Conservation (phyloP, 2,888 invertebrate species). For the Eilema griseolum region DNA sequence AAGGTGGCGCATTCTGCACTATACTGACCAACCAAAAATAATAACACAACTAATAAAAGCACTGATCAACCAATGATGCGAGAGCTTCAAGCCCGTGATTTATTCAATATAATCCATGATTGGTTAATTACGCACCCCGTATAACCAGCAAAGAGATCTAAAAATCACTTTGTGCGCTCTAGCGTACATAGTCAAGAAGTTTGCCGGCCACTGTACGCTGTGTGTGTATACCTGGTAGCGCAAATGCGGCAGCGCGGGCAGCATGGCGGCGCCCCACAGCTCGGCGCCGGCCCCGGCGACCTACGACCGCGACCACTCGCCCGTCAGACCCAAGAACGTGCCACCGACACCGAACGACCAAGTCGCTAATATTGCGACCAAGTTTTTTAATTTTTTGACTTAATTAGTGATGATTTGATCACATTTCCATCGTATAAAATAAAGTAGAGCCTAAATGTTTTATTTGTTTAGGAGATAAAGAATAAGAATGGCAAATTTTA, state of each 20-base stretch:
- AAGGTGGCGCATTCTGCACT: too few relatives aligned
- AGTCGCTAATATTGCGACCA: slow-evolving; percentile 1
- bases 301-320: slow-evolving; percentile 28
- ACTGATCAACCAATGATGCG: too few relatives aligned
- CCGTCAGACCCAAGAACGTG: slow-evolving; percentile 13
- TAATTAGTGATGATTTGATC: not conserved
- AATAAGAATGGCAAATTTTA: too few relatives aligned
- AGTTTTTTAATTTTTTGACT: not conserved
- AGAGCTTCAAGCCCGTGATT: too few relatives aligned
- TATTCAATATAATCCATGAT: too few relatives aligned
- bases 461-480: not conserved
- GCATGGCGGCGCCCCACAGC: slow-evolving; percentile 75
- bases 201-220: not conserved
- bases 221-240: slow-evolving; percentile 72
- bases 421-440: not conserved
- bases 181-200: too few relatives aligned
- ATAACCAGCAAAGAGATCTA: too few relatives aligned
- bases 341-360: slow-evolving; percentile 9
- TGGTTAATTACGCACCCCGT: too few relatives aligned
- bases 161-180: too few relatives aligned
- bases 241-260: slow-evolving; percentile 72
- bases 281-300: slow-evolving; percentile 58
- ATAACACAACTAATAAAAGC: too few relatives aligned
- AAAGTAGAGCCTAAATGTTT: not conserved
- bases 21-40: too few relatives aligned